phyloP scores from a whole-genome alignment of 2,888 invertebrate species.

The Blera fallax region DNA sequence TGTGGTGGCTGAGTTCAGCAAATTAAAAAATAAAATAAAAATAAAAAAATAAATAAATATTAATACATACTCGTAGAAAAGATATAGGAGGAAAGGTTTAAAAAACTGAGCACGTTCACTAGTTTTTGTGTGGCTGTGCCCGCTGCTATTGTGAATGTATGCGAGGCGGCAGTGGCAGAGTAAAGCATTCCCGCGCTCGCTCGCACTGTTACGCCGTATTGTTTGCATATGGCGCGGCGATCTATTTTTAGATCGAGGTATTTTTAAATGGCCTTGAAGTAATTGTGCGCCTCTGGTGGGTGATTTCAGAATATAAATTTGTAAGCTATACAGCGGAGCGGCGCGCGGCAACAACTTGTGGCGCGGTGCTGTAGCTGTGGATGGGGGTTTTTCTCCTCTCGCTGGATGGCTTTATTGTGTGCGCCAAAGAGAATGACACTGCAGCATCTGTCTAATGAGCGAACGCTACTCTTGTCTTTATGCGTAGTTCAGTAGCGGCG shows the following conservation, averaged over 20 bases:
- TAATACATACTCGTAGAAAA: background rate
- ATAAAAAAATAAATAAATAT: conserved; percentile 15
- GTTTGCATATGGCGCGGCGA: conserved; percentile 73
- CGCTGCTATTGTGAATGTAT: conserved; percentile 20
- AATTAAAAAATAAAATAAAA: conserved; percentile 19
- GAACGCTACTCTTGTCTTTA: background rate
- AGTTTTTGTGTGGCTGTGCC: conserved; percentile 17
- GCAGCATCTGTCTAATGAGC: conserved; percentile 54
- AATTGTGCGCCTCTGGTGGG: conserved; percentile 71
- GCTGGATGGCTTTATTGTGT: conserved; percentile 36
- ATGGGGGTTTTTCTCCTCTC: background rate
- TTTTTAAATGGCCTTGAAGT: conserved; percentile 79
- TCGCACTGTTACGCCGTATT: conserved; percentile 58
- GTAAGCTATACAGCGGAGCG: conserved; percentile 56
- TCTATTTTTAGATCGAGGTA: conserved; percentile 78
- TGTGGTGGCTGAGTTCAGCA: conserved; percentile 26
- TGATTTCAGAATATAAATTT: conserved; percentile 71
- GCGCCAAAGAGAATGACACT: conserved; percentile 54
- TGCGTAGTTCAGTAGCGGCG: background rate
- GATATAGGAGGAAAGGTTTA: conserved; percentile 30
- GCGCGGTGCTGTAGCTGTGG: background rate
- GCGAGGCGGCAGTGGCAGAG: conserved; percentile 43
- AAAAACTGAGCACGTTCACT: conserved; percentile 60
- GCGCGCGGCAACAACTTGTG: conserved; percentile 31
- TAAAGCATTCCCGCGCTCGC: conserved; percentile 54